These are phyloP conservation scores for Halcyon badia DNA, from an alignment of 2,797 vertebrate species.

Conservation along the genomic window DNA sequence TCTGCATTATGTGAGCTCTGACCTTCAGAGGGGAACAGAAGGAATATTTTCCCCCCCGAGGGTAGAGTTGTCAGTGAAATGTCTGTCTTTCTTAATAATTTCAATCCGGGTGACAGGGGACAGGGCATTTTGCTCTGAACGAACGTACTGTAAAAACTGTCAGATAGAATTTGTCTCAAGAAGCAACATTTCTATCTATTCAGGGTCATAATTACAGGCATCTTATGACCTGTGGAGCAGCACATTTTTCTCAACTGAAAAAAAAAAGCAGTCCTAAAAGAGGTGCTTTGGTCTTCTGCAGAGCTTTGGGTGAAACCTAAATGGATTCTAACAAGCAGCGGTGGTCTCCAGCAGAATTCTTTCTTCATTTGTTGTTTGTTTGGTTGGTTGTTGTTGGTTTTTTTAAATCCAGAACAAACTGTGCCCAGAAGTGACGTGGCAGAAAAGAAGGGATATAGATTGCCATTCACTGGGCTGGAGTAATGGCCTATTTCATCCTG, in stretches of 20 bases:
- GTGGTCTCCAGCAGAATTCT: background rate
- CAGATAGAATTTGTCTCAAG: conserved; percentile 79
- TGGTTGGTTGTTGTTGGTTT: background rate
- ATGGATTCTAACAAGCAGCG: background rate
- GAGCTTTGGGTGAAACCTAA: background rate
- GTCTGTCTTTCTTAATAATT: conserved; percentile 81
- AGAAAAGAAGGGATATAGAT: conserved; percentile 15
- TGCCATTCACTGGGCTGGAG: background rate
- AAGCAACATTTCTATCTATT: conserved; percentile 64
- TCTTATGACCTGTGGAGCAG: conserved; percentile 65
- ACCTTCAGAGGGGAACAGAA: conserved; percentile 81
- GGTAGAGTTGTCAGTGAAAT: conserved; percentile 73
- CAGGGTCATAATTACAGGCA: conserved; percentile 56
- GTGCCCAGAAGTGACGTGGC: conserved; percentile 10
- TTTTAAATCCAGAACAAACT: background rate
- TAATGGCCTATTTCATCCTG: conserved; percentile 17
- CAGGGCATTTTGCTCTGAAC: conserved; percentile 78
- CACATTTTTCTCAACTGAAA: background rate
- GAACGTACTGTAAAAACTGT: conserved; percentile 79
- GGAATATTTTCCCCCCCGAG: conserved; percentile 73
- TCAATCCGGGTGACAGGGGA: conserved; percentile 78
- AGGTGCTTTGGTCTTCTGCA: conserved; percentile 3
- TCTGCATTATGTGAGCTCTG: conserved; percentile 70
- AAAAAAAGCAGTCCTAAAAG: conserved; percentile 19
- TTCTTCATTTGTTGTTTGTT: background rate